Evolutionary conservation across 2,113 vertebrate species (phyloP).

Genomic region (Aptenodytes forsteri): DNA sequence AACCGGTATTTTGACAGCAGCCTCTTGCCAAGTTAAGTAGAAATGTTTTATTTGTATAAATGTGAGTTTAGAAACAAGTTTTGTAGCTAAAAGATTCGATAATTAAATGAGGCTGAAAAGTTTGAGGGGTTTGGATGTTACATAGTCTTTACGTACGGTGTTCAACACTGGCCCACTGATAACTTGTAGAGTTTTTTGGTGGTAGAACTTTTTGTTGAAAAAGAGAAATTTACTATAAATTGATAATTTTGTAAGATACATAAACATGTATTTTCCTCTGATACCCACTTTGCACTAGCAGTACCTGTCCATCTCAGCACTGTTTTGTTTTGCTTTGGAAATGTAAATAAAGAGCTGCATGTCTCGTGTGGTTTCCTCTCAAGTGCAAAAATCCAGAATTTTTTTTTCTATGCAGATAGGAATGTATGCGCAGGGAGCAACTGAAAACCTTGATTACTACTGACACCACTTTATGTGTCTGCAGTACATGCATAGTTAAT

Average conservation of each 20-base stretch:
- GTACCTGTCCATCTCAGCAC: neutral
- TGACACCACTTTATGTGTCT: neutral
- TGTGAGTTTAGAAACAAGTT: neutral
- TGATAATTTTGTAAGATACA: neutral
- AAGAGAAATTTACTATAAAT: neutral
- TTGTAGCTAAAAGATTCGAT: neutral
- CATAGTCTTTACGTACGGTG: accelerated
- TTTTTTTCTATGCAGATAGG: neutral
- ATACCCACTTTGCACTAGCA: neutral
- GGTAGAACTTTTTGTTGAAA: neutral
- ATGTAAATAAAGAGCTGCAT: neutral
- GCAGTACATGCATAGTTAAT: neutral
- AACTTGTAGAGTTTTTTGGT: neutral
- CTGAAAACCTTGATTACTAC: neutral
- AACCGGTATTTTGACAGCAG: neutral
- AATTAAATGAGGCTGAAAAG: neutral
- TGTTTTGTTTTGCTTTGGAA: neutral
- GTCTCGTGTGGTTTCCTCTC: neutral
- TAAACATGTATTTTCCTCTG: neutral
- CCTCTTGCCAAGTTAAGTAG: neutral
- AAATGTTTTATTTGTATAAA: neutral
- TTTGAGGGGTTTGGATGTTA: neutral
- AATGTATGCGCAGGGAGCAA: neutral
- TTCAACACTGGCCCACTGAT: neutral
- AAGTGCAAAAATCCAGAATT: neutral